Conservation (phyloP, 2,113 vertebrate genomes). For the Microtus ochrogaster region DNA sequence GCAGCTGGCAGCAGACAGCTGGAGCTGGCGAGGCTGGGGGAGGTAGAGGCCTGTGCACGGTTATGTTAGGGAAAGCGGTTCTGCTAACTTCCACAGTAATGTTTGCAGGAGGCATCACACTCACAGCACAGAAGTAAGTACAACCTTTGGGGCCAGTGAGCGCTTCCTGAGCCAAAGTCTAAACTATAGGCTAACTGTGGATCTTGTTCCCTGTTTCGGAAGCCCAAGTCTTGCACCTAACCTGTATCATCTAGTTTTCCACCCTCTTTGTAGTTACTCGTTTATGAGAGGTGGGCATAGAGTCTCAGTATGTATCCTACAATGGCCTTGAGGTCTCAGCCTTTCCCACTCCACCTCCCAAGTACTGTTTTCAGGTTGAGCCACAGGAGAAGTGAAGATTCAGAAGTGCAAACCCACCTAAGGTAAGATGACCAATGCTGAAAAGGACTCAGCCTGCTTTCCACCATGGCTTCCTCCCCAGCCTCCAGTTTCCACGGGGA, state of each 20-base stretch:
- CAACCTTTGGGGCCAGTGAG: neutral
- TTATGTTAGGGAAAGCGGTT: neutral
- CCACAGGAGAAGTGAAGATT: constrained; percentile 31
- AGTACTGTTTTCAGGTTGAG: neutral
- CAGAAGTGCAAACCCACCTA: neutral
- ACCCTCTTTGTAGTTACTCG: neutral
- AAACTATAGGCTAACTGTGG: neutral
- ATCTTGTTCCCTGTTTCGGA: constrained; percentile 3
- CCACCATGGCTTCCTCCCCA: neutral
- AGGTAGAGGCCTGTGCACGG: neutral
- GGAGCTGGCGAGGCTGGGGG: neutral
- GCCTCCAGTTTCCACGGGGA: neutral
- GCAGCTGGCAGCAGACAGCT: neutral
- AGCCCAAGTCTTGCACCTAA: neutral
- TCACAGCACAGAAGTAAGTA: neutral
- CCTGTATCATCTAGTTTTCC: neutral
- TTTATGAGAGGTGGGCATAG: neutral
- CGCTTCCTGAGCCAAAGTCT: neutral
- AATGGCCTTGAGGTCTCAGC: neutral
- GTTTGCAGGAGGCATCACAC: neutral
- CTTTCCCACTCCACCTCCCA: neutral
- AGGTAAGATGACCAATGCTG: neutral
- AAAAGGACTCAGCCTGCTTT: constrained; percentile 3
- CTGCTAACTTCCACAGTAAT: neutral
- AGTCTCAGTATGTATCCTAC: neutral